Base-by-base conservation (phyloP, 1,140 invertebrate genomes). In the Heterodera carotae region DNA sequence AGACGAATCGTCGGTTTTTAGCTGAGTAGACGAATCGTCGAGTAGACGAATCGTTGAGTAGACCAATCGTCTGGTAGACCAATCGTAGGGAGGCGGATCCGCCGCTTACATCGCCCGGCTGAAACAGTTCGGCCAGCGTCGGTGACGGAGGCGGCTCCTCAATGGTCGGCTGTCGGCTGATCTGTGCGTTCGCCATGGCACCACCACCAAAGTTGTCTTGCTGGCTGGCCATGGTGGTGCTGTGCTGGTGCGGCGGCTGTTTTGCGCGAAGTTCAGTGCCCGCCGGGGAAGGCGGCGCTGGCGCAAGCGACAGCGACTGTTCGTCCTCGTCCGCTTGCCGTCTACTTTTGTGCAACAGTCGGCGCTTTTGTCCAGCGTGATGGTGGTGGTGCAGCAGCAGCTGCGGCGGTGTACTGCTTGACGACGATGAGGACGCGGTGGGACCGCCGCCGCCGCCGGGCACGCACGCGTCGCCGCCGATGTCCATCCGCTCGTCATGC, bases 61-160 rank as follows among this genome's bases (percentile, higher is more conserved):
- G n/a, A n/a, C n/a, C n/a, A n/a, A n/a, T n/a, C n/a, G n/a, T n/a
- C n/a, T n/a, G n/a, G n/a, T n/a, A n/a, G n/a, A n/a, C n/a, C n/a
- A n/a, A n/a, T n/a, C n/a, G n/a, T n/a, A n/a, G n/a, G n/a, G n/a
- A n/a, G n/a, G n/a, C n/a, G n/a, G n/a, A n/a, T n/a, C n/a, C n/a
- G n/a, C n/a, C n/a, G 34, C 72, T 66, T 10, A 83, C 43, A 76
- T 83, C 83, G 48, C 71, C 69, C 2, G 83, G 75, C 6, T 84
- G 82, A 53, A 82, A 84, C 27, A 83, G 60, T 64, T 83, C 82
- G 25, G 78, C 59, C 39, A 83, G 78, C 27, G 84, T 83, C 12
- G 84, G 84, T 22, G 85, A 86, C 31, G 80, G 77, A 15, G 84
- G 84, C 31, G 83, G 80, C 59, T 85, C 84, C 76, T 85, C 84